Evolutionary conservation across 2,888 invertebrate genomes (phyloP).

Genomic region (Idaea biselata): DNA sequence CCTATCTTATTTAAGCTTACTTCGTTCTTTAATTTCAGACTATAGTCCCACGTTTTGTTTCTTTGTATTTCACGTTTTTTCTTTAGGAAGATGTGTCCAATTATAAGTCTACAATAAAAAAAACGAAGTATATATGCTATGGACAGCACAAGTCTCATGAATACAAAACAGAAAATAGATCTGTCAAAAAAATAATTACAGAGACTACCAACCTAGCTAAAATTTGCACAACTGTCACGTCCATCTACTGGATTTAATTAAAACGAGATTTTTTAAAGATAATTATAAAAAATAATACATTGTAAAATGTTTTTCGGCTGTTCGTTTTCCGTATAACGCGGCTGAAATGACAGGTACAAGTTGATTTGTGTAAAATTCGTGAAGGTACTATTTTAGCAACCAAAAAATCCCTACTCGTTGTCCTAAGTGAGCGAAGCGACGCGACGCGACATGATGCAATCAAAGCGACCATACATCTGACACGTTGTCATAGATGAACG

Average conservation of each 20-base stretch:
- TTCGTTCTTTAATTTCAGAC: too few relatives aligned
- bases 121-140: too few relatives aligned
- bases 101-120: not conserved
- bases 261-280: slow-evolving; percentile 31
- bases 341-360: slow-evolving; percentile 5
- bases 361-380: not conserved
- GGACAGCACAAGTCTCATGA: slow-evolving; percentile 16
- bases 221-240: slow-evolving; percentile 40
- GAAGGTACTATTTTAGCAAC: not conserved
- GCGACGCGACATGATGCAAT: too few relatives aligned
- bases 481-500: too few relatives aligned
- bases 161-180: slow-evolving; percentile 43
- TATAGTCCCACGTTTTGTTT: too few relatives aligned
- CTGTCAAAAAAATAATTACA: slow-evolving; percentile 38
- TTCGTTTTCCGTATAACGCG: not conserved
- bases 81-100: too few relatives aligned
- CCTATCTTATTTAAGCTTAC: too few relatives aligned
- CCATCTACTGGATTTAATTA: slow-evolving; percentile 35
- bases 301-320: not conserved
- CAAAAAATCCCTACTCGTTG: not conserved
- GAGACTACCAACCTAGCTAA: slow-evolving; percentile 18
- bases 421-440: not conserved
- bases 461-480: too few relatives aligned
- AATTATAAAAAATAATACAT: slow-evolving; percentile 26
- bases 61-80: too few relatives aligned